Evolutionary conservation across 2,888 invertebrate genomes (phyloP), one percentile per base, ranked within the genome.

Genomic region (Metalampra italica): DNA sequence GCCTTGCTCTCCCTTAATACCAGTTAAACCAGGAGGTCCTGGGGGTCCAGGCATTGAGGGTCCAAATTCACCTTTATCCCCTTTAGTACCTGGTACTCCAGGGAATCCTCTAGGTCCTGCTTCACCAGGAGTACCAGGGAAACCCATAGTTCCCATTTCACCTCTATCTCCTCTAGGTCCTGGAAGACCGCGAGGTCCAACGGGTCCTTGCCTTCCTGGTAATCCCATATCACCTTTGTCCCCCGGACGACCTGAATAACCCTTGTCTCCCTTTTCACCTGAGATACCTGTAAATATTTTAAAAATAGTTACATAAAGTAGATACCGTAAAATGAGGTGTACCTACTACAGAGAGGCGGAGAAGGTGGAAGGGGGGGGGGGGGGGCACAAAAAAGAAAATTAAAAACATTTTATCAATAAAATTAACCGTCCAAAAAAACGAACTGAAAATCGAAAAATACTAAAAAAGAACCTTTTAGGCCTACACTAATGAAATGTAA

Each of bases 151-250:
- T 11, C 97, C 97, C 45, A 90, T 73, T 29, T 92, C 92, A 54
- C 97, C 97, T 66, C 95, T 95, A 0, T 95, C 95, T 49, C 97
- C 97, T 58, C 95, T 91, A 0, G 90, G 91, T 41, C 97, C 97
- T 12, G 95, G 92, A 14, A 93, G 78, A 38, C 96, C 96, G 57
- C 95, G 90, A 8, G 94, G 91, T 11, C 96, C 97, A 14, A 91
- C 90, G 29, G 90, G 86, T 4, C 95, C 95, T 48, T 71, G 78
- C 49, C 67, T 66, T 42, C 91, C 91, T 12, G 71, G 62, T 7
- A 78, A 60, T 53, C 92, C 92, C 32, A 47, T 52, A 13, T 80
- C 75, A 54, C 90, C 90, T 54, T 83, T 87, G 3, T 72, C 68
- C 49, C 90, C 90, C 14, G 65, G 54, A 7, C 54, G 65, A 1